A percentile compares a stretch with the other conserved stretches of the same genome.
Conservation (phyloP, 2,113 vertebrate species). For the Synchiropus splendidus region DNA sequence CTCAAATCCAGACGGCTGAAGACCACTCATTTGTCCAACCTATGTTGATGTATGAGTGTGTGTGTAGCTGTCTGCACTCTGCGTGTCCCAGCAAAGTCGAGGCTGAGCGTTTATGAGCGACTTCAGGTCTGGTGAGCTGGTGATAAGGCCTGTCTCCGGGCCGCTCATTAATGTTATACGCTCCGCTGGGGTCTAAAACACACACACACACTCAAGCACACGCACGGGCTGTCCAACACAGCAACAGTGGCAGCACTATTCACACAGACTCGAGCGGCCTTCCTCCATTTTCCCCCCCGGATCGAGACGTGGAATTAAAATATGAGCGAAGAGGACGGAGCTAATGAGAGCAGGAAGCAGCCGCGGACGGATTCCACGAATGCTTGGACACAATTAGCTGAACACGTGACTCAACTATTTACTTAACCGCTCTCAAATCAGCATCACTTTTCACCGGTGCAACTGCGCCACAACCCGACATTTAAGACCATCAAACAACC, state of each 20-base stretch:
- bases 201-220: conserved; percentile 14
- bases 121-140: conserved; percentile 46
- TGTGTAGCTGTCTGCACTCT: conserved; percentile 6
- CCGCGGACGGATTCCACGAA: too few relatives aligned
- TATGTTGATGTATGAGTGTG: conserved; percentile 1
- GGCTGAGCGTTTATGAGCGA: conserved; percentile 52
- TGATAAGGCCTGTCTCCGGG: conserved; percentile 52
- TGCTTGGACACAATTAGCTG: too few relatives aligned
- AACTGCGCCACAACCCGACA: too few relatives aligned
- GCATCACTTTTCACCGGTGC: too few relatives aligned
- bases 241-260: conserved; percentile 37
- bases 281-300: conserved; percentile 20
- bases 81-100: conserved; percentile 18
- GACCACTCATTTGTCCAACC: too few relatives aligned
- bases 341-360: conserved; percentile 13
- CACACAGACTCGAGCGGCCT: conserved; percentile 28
- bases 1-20: too few relatives aligned
- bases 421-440: too few relatives aligned
- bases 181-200: conserved; percentile 29
- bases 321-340: conserved; percentile 7
- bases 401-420: too few relatives aligned
- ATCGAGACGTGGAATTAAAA: conserved; percentile 20
- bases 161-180: conserved; percentile 49
- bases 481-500: too few relatives aligned
- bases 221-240: conserved; percentile 19